These are phyloP conservation scores for Eclectus roratus DNA, from an alignment of 2,113 vertebrate species.

Conservation along the genomic window DNA sequence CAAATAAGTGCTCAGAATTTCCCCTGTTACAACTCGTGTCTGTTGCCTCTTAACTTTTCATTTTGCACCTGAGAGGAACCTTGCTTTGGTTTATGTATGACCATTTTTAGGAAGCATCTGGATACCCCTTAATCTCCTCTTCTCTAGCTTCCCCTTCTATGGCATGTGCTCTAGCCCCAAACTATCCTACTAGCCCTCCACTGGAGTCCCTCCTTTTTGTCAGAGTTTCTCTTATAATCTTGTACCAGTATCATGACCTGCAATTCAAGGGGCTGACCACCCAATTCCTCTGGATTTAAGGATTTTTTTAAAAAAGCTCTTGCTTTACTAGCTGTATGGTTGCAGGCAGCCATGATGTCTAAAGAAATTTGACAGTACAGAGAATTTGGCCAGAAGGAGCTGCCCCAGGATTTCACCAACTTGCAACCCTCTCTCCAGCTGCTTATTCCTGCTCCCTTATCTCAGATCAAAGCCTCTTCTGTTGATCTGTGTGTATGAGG, in stretches of 20 bases:
- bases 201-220: background rate
- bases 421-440: background rate
- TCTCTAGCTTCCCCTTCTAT: background rate
- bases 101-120: background rate
- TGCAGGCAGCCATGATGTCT: rapidly evolving
- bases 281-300: background rate
- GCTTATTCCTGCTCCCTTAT: background rate
- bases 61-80: background rate
- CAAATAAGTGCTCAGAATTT: background rate
- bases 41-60: background rate
- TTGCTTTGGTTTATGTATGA: background rate
- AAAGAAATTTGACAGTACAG: background rate
- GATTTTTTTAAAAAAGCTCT: background rate
- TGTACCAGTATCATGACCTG: background rate
- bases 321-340: background rate
- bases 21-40: background rate
- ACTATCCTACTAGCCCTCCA: background rate
- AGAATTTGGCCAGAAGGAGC: background rate
- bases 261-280: background rate
- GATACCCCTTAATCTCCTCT: background rate
- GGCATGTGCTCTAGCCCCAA: background rate
- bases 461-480: background rate
- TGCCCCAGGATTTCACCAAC: background rate
- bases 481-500: too few species aligned
- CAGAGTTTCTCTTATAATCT: background rate